phyloP scores from a whole-genome alignment of 2,888 invertebrate species.

The Aspidapion aeneum region DNA sequence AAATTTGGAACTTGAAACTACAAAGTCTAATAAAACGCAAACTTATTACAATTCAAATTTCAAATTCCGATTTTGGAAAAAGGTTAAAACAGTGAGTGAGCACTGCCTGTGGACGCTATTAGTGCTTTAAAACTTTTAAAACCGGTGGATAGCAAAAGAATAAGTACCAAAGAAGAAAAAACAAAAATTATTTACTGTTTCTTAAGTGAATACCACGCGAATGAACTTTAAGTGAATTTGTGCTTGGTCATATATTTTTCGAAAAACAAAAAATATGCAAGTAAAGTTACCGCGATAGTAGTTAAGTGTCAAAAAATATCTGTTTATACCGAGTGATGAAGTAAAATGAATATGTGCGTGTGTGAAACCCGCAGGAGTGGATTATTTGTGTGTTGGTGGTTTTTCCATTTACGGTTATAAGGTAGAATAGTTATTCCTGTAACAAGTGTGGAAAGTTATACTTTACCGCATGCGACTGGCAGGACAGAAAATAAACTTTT shows the following conservation, averaged over 20 bases:
- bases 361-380: too few relatives aligned
- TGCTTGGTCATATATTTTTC: not conserved
- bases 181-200: not conserved
- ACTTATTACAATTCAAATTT: too few relatives aligned
- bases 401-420: too few relatives aligned
- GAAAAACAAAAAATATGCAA: not conserved
- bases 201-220: not conserved
- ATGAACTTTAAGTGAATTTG: not conserved
- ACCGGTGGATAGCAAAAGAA: not conserved
- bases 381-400: not conserved
- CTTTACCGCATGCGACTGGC: too few relatives aligned
- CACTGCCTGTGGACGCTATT: not conserved
- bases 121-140: not conserved
- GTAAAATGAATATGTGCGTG: not conserved
- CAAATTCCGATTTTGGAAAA: not conserved
- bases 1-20: not conserved
- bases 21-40: not conserved
- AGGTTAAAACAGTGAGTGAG: not conserved
- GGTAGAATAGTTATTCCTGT: too few relatives aligned
- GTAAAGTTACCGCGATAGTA: not conserved
- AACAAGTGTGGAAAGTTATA: too few relatives aligned
- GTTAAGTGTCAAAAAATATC: not conserved
- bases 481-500: too few relatives aligned
- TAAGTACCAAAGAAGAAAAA: not conserved
- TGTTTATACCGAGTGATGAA: not conserved